These are phyloP conservation scores for Urechis unicinctus DNA, from an alignment of 2,888 invertebrate species.

Conservation along the genomic window DNA sequence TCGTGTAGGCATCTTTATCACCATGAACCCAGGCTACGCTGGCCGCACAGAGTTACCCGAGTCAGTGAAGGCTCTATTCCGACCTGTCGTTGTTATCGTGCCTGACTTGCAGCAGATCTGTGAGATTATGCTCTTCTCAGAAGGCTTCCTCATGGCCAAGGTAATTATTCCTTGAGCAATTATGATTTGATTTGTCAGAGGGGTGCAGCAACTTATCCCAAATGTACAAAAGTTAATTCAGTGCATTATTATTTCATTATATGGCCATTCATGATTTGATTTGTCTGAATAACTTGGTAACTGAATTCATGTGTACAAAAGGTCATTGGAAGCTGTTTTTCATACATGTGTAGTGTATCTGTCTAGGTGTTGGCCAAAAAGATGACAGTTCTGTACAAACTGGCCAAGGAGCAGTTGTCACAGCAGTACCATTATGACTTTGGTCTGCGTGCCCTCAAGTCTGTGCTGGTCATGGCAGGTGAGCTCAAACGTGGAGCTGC, in stretches of 20 bases:
- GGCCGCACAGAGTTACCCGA: slow-evolving; percentile 87
- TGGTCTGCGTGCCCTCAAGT: slow-evolving; percentile 83
- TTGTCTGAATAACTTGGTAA: neutral
- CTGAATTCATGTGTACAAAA: too few species aligned
- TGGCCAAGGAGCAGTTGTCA: slow-evolving; percentile 80
- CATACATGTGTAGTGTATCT: slow-evolving; percentile 5
- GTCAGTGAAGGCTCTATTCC: slow-evolving; percentile 77
- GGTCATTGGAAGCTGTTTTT: neutral
- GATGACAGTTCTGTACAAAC: slow-evolving; percentile 83
- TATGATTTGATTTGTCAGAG: neutral
- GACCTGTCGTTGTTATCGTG: slow-evolving; percentile 86
- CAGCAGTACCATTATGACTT: slow-evolving; percentile 92
- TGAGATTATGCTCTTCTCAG: slow-evolving; percentile 83
- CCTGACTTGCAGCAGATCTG: slow-evolving; percentile 90
- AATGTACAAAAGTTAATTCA: too few species aligned
- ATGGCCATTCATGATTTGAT: neutral
- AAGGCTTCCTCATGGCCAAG: slow-evolving; percentile 85
- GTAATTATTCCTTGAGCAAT: slow-evolving; percentile 34
- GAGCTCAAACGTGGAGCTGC: slow-evolving; percentile 73
- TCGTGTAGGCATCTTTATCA: slow-evolving; percentile 87
- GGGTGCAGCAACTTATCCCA: too few species aligned
- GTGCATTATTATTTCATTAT: too few species aligned
- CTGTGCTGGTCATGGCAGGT: slow-evolving; percentile 86
- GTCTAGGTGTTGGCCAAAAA: slow-evolving; percentile 73
- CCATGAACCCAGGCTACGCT: slow-evolving; percentile 92